These are phyloP conservation scores for Caenorhabditis tropicalis DNA, from an alignment of 1,140 invertebrate genomes.

Conservation along the genomic window DNA sequence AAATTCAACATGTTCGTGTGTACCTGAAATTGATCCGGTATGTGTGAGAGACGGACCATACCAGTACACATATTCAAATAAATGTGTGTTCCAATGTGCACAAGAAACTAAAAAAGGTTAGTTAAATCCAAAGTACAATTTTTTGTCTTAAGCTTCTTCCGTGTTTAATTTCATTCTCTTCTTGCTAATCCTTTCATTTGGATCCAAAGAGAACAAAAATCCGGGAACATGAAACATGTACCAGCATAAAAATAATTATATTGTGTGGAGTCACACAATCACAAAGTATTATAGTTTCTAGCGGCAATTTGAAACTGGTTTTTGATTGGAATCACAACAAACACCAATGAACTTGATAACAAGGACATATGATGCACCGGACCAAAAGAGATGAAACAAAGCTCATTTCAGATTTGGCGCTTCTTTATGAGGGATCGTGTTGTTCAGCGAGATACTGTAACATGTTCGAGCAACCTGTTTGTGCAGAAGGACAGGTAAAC, in stretches of 20 bases:
- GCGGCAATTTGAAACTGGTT: not conserved
- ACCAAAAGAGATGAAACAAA: not conserved
- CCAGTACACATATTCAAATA: slow-evolving; percentile 27
- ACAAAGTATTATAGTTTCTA: not conserved
- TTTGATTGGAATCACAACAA: not conserved
- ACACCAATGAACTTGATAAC: not conserved
- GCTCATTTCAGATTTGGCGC: slow-evolving; percentile 1
- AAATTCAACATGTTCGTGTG: not conserved
- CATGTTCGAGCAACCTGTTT: slow-evolving; percentile 28
- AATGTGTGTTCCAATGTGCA: slow-evolving; percentile 16
- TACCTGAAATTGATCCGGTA: not conserved
- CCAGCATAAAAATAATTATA: not conserved
- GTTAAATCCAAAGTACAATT: not conserved
- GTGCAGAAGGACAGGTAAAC: not conserved
- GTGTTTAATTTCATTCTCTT: not conserved
- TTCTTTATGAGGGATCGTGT: slow-evolving; percentile 19
- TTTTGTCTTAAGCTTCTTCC: not conserved
- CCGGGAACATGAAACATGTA: not conserved
- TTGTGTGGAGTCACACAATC: not conserved
- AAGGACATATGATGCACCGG: not conserved
- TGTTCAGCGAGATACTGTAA: slow-evolving; percentile 29
- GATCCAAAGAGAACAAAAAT: not conserved
- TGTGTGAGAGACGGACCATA: slow-evolving; percentile 11
- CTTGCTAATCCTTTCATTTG: not conserved
- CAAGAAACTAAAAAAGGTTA: slow-evolving; percentile 33